Percentiles rank a stretch among this genome's conserved stretches.
phyloP scores from a whole-genome alignment of 1,140 invertebrate genomes.

The Lepidotrigona ventralis region DNA sequence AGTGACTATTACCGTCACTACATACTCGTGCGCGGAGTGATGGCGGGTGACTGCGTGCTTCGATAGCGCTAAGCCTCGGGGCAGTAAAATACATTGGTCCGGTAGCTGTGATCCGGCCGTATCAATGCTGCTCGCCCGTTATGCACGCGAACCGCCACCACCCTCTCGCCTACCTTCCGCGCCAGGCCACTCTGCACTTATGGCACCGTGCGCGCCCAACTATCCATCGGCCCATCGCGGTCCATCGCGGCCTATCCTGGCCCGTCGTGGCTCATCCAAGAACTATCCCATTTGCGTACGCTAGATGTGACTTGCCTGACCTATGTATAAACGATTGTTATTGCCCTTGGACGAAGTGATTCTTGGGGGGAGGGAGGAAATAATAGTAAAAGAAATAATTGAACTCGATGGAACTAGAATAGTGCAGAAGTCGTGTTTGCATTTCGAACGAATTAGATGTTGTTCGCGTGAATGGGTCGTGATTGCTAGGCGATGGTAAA shows the following conservation, averaged over 20 bases:
- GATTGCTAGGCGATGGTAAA: too few relatives aligned
- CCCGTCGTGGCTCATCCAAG: background rate
- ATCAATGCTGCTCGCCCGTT: constrained; percentile 79
- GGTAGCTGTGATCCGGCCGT: constrained; percentile 79
- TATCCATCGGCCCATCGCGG: constrained; percentile 7
- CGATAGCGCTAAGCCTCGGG: constrained; percentile 79
- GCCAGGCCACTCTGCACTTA: constrained; percentile 18
- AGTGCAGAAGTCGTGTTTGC: too few relatives aligned
- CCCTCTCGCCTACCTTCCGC: constrained; percentile 40
- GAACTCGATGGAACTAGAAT: too few relatives aligned
- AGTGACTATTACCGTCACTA: constrained; percentile 81
- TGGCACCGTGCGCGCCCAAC: constrained; percentile 5
- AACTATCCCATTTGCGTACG: background rate
- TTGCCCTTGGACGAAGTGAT: too few relatives aligned
- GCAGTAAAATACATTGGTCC: constrained; percentile 80
- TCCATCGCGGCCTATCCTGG: background rate
- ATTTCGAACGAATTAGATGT: too few relatives aligned
- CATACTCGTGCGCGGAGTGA: constrained; percentile 79
- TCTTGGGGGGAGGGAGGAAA: too few relatives aligned
- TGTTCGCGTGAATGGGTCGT: too few relatives aligned
- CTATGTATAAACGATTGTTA: too few relatives aligned
- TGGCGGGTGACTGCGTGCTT: constrained; percentile 80
- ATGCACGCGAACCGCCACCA: constrained; percentile 67
- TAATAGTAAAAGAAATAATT: too few relatives aligned
- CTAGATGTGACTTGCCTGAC: too few relatives aligned